These are phyloP conservation scores for Zaprionus vittiger DNA, from an alignment of 1,140 invertebrate species.

Conservation along the genomic window DNA sequence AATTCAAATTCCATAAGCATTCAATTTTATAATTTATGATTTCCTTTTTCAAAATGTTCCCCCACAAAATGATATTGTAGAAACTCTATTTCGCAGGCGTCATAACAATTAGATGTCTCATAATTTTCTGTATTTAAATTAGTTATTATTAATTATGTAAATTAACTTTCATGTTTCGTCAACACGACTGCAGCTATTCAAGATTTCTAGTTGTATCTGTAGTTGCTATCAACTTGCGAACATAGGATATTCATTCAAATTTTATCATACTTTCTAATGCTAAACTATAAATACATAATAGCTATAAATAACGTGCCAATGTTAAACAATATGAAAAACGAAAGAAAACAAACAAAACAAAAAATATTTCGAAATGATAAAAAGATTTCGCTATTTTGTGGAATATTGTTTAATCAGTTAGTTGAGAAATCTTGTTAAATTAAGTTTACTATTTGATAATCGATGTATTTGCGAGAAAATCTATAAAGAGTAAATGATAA, in stretches of 20 bases:
- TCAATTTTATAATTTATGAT: conserved; percentile 8
- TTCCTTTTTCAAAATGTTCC: conserved; percentile 20
- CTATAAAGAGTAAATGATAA: conserved; percentile 7
- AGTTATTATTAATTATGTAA: conserved; percentile 9
- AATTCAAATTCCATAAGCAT: conserved; percentile 8
- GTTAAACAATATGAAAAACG: conserved; percentile 55
- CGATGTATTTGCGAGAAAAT: conserved; percentile 18
- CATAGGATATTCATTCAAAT: conserved; percentile 22
- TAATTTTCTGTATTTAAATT: conserved; percentile 6
- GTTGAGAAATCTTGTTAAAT: conserved; percentile 53
- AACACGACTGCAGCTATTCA: conserved; percentile 26
- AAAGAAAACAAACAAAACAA: conserved; percentile 42
- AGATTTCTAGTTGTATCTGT: conserved; percentile 34
- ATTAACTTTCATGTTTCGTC: conserved; percentile 25
- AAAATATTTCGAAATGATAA: conserved; percentile 27
- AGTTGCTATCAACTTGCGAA: conserved; percentile 12
- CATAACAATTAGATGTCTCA: conserved; percentile 14
- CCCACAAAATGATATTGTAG: conserved; percentile 41
- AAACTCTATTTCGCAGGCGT: conserved; percentile 8
- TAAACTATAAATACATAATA: conserved; percentile 53
- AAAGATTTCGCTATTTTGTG: conserved; percentile 50
- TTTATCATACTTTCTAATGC: conserved; percentile 31
- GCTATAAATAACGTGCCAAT: conserved; percentile 76
- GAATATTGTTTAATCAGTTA: conserved; percentile 48
- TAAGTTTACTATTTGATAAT: conserved; percentile 54